These are phyloP conservation scores for Drosophila rubida DNA, from an alignment of 2,888 invertebrate genomes.

Conservation along the genomic window DNA sequence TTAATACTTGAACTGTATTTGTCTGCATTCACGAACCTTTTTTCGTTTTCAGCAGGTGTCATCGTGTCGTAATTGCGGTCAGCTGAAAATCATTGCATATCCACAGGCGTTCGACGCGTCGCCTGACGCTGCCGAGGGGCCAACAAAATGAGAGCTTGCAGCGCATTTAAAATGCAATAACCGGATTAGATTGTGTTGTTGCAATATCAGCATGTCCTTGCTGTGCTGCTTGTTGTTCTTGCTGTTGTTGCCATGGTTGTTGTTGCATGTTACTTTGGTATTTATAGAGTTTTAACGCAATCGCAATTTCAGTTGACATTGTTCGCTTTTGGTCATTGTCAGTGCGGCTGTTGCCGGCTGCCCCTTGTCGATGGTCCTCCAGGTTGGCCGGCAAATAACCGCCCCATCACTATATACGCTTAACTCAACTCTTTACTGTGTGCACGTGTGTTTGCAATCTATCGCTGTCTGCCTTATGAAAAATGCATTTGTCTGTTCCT, in stretches of 20 bases:
- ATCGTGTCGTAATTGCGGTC: slow-evolving; percentile 19
- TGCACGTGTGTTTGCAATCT: slow-evolving; percentile 38
- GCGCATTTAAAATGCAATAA: slow-evolving; percentile 82
- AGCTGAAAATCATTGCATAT: slow-evolving; percentile 15
- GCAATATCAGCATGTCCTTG: slow-evolving; percentile 53
- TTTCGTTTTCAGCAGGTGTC: slow-evolving; percentile 9
- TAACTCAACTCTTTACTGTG: background rate
- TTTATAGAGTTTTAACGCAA: slow-evolving; percentile 83
- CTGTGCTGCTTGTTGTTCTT: slow-evolving; percentile 1
- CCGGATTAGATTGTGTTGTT: slow-evolving; percentile 79
- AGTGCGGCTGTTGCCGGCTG: slow-evolving; percentile 24
- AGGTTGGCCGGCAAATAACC: slow-evolving; percentile 9
- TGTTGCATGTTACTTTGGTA: slow-evolving; percentile 76
- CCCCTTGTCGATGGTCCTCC: slow-evolving; percentile 47
- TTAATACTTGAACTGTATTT: background rate
- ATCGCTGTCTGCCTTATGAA: slow-evolving; percentile 72
- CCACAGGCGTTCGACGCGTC: background rate
- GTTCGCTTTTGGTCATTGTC: slow-evolving; percentile 67
- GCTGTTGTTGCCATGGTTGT: slow-evolving; percentile 32
- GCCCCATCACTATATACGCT: background rate
- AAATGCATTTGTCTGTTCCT: slow-evolving; percentile 70
- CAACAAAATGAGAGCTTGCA: slow-evolving; percentile 60
- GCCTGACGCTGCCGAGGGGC: slow-evolving; percentile 23
- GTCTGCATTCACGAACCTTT: background rate
- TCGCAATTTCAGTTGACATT: slow-evolving; percentile 80